Percentiles rank a stretch among this genome's conserved stretches.
Evolutionary conservation across 2,797 vertebrate genomes (phyloP).

Genomic region (Yasuhikotakia modesta): DNA sequence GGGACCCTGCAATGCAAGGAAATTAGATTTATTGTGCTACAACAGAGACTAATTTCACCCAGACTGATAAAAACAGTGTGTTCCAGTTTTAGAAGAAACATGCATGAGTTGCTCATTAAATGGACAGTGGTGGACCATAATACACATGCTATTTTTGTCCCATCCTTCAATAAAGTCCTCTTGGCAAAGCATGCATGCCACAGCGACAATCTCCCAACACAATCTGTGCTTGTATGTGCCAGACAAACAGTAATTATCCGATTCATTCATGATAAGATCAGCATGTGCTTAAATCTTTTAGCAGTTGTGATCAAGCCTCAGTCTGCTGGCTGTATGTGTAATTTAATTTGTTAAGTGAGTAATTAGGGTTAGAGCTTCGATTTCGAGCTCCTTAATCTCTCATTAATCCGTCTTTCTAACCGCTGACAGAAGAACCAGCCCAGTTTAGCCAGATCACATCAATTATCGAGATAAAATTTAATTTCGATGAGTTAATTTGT

Average conservation of each 20-base stretch:
- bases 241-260: background rate
- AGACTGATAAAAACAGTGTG: background rate
- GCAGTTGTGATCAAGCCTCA: slow-evolving; percentile 4
- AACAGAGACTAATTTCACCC: background rate
- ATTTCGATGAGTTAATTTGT: slow-evolving; percentile 33
- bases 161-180: background rate
- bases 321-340: slow-evolving; percentile 34
- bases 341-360: slow-evolving; percentile 37
- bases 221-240: background rate
- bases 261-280: slow-evolving; percentile 28
- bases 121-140: background rate
- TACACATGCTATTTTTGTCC: background rate
- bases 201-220: background rate
- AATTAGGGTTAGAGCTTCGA: slow-evolving; percentile 24
- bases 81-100: background rate
- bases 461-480: slow-evolving; percentile 34
- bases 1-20: background rate
- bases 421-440: slow-evolving; percentile 36
- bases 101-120: background rate
- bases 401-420: slow-evolving; percentile 44
- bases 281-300: slow-evolving; percentile 13
- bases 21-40: background rate
- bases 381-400: slow-evolving; percentile 41
- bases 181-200: background rate
- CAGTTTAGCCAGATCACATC: slow-evolving; percentile 23